A percentile compares a stretch with the other conserved stretches of the same genome.
Evolutionary conservation across 1,140 invertebrate genomes (phyloP).

Genomic region (Zaprionus camerounensis): DNA sequence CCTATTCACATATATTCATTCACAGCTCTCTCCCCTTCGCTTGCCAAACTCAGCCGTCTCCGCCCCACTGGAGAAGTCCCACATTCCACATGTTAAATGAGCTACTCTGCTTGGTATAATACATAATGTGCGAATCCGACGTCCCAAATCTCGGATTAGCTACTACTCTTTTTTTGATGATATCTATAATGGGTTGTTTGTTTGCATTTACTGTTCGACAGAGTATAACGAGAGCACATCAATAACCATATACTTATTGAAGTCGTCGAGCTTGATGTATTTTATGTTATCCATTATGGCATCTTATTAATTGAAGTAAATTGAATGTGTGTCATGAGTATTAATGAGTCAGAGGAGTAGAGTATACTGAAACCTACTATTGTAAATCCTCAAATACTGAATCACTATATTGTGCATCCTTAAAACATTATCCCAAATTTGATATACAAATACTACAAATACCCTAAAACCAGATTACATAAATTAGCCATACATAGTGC

Average conservation of each 20-base stretch:
- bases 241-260: constrained; percentile 4
- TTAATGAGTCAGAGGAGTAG: too few relatives aligned
- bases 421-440: neutral
- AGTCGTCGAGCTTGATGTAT: neutral
- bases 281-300: neutral
- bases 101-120: constrained; percentile 7
- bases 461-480: neutral
- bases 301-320: neutral
- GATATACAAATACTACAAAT: neutral
- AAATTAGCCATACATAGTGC: neutral
- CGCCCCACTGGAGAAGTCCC: neutral
- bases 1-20: constrained; percentile 25
- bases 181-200: constrained; percentile 14
- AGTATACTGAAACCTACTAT: neutral
- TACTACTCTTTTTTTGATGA: constrained; percentile 1
- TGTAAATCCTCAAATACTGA: neutral
- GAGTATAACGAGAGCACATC: constrained; percentile 11
- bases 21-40: constrained; percentile 1
- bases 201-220: constrained; percentile 7
- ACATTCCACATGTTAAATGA: constrained; percentile 20
- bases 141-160: neutral
- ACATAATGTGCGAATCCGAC: neutral
- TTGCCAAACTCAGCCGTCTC: neutral
- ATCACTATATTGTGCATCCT: neutral
- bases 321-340: neutral